Evolutionary conservation across 2,888 invertebrate species (phyloP).

Genomic region (Cerastis leucographa): DNA sequence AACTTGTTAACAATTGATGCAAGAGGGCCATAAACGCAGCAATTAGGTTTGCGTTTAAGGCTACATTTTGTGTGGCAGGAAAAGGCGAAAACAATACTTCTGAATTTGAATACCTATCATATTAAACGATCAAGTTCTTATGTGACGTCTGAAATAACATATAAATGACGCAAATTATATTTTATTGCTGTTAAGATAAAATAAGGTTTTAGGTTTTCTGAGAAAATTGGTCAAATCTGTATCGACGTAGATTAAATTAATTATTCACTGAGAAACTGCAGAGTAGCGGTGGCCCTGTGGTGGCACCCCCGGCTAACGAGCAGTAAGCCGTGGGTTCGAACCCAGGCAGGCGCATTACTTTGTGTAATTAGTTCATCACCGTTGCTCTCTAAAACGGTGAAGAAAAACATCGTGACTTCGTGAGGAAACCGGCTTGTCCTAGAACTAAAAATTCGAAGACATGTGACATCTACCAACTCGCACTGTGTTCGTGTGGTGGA

Average conservation of each 20-base stretch:
- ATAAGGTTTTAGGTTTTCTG: background rate
- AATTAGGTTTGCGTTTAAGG: too few relatives aligned
- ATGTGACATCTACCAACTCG: too few relatives aligned
- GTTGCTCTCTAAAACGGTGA: too few relatives aligned
- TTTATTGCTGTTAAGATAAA: background rate
- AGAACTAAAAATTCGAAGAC: too few relatives aligned
- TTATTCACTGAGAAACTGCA: conserved; percentile 15
- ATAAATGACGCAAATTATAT: background rate
- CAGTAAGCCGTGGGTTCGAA: too few relatives aligned
- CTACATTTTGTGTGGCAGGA: background rate
- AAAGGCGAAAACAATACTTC: background rate
- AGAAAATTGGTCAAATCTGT: background rate
- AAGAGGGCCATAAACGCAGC: background rate
- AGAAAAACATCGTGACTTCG: too few relatives aligned
- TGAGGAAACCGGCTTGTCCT: too few relatives aligned
- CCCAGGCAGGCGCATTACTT: too few relatives aligned
- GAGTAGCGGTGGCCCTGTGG: too few relatives aligned
- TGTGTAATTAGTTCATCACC: too few relatives aligned
- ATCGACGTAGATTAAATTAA: background rate
- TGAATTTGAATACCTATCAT: background rate
- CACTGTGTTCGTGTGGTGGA: too few relatives aligned
- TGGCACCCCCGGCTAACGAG: too few relatives aligned
- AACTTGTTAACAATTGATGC: background rate
- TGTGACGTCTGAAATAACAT: background rate
- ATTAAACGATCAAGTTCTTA: background rate